These are phyloP conservation scores for Drosophila ironensis DNA, from an alignment of 1,140 invertebrate genomes.

Conservation along the genomic window DNA sequence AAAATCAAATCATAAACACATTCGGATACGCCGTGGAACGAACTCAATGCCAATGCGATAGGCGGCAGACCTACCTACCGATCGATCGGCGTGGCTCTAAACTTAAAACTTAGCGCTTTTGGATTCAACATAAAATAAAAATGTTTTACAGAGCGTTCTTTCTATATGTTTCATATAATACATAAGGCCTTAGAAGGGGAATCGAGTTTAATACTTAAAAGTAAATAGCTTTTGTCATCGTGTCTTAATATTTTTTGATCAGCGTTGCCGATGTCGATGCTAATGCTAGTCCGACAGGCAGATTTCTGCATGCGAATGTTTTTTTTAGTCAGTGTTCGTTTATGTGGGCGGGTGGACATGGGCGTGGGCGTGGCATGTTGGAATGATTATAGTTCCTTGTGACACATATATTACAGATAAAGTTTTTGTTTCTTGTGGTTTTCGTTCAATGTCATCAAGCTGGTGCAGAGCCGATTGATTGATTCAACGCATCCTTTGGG, in stretches of 20 bases:
- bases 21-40: constrained; percentile 23
- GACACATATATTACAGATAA: constrained; percentile 72
- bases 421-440: constrained; percentile 32
- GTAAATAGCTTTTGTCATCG: constrained; percentile 16
- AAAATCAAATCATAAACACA: constrained; percentile 66
- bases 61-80: background rate
- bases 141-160: constrained; percentile 58
- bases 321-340: background rate
- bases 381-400: constrained; percentile 52
- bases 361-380: constrained; percentile 22
- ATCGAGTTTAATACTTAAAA: constrained; percentile 57
- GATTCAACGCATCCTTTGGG: constrained; percentile 41
- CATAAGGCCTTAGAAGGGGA: constrained; percentile 65
- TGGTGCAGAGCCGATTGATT: too few species aligned
- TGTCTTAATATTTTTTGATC: constrained; percentile 4
- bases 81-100: constrained; percentile 19
- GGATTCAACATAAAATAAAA: constrained; percentile 58
- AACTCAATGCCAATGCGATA: constrained; percentile 6
- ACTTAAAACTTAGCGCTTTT: constrained; percentile 61
- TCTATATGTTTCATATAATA: constrained; percentile 74
- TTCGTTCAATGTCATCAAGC: constrained; percentile 46
- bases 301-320: constrained; percentile 35
- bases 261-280: constrained; percentile 12
- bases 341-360: constrained; percentile 10
- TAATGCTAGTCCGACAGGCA: constrained; percentile 38